A percentile compares a stretch with the other conserved stretches of the same genome.
phyloP scores from a whole-genome alignment of 2,797 vertebrate genomes.

The Coilia nasus region DNA sequence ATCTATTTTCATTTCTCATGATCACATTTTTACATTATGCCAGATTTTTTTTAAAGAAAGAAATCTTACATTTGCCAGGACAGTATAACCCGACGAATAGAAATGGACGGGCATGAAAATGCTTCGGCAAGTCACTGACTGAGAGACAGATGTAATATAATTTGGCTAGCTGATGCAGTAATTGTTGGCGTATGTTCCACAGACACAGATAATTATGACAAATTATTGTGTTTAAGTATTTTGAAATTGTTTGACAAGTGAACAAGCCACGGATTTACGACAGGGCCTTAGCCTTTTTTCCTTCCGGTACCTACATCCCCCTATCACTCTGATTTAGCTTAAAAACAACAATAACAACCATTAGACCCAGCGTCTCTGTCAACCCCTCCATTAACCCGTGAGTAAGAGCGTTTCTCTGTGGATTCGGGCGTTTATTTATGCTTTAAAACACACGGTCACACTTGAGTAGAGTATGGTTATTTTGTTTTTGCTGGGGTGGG shows the following conservation, averaged over 20 bases:
- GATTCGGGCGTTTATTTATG: conserved; percentile 43
- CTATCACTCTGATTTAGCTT: conserved; percentile 36
- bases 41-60: background rate
- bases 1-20: background rate
- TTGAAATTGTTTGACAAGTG: conserved; percentile 66
- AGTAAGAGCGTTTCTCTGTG: conserved; percentile 35
- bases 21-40: background rate
- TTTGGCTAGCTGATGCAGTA: conserved; percentile 54
- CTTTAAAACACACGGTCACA: conserved; percentile 31
- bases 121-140: conserved; percentile 19
- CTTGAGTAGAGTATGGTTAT: conserved; percentile 26
- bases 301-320: conserved; percentile 44
- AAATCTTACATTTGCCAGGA: conserved; percentile 2
- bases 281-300: conserved; percentile 58
- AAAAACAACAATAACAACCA: conserved; percentile 67
- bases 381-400: conserved; percentile 48
- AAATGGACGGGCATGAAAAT: conserved; percentile 8
- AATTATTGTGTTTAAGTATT: conserved; percentile 56
- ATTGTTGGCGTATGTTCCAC: conserved; percentile 50
- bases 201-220: conserved; percentile 68
- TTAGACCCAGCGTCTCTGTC: conserved; percentile 62
- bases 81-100: background rate
- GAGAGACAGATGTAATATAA: conserved; percentile 24
- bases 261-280: conserved; percentile 63
- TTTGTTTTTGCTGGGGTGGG: conserved; percentile 38